Evolutionary conservation across 2,888 invertebrate species (phyloP).

Genomic region (Anoncus sp.): DNA sequence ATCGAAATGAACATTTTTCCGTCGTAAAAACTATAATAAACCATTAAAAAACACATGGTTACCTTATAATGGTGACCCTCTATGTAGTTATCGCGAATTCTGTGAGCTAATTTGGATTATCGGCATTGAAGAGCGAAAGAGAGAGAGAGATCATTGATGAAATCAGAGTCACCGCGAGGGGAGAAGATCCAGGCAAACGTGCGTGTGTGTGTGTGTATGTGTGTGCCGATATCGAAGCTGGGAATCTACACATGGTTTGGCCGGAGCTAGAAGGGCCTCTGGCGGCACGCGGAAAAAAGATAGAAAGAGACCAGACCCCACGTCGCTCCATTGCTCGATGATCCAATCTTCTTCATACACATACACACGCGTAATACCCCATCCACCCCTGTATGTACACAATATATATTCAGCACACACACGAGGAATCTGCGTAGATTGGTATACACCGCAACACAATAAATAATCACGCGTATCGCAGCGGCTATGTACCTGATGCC

Average conservation of each 20-base stretch:
- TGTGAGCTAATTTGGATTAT: conserved; percentile 49
- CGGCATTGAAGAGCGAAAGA: background rate
- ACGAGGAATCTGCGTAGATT: conserved; percentile 13
- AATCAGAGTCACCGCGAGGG: conserved; percentile 41
- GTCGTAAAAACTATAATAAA: too few relatives aligned
- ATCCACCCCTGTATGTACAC: background rate
- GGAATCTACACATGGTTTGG: conserved; percentile 41
- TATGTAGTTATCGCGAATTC: conserved; percentile 2
- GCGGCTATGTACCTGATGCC: conserved; percentile 48
- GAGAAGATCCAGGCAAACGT: background rate
- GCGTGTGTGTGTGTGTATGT: conserved; percentile 13
- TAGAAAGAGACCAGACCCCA: conserved; percentile 54
- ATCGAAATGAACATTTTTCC: background rate
- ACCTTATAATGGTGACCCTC: too few relatives aligned
- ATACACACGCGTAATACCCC: background rate
- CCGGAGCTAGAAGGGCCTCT: conserved; percentile 16
- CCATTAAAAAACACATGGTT: too few relatives aligned
- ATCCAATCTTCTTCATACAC: conserved; percentile 73
- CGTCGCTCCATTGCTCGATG: conserved; percentile 72
- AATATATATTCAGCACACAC: background rate
- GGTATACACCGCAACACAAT: conserved; percentile 70
- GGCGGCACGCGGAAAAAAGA: conserved; percentile 39
- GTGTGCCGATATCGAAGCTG: conserved; percentile 31
- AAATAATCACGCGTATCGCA: conserved; percentile 76
- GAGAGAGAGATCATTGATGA: conserved; percentile 35